Evolutionary conservation across 2,113 vertebrate species (phyloP).

Genomic region (Phyllostomus hastatus): DNA sequence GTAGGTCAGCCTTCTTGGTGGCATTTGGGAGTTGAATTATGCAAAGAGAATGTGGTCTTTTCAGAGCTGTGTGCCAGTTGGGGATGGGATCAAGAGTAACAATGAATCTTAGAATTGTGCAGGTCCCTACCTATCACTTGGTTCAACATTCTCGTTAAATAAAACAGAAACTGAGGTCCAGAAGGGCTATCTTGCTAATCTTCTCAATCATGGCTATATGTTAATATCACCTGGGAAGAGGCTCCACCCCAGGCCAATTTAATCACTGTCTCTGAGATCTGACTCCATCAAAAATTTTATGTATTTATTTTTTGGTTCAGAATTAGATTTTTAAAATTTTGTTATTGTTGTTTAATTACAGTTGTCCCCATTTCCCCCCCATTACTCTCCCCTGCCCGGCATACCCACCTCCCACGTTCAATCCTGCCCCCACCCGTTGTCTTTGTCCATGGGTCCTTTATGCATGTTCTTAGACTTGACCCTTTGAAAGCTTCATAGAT

Average conservation of each 20-base stretch:
- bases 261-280: neutral
- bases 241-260: neutral
- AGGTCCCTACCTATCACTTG: neutral
- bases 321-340: no score
- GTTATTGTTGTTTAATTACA: no score
- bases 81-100: slow-evolving; percentile 10
- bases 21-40: slow-evolving; percentile 60
- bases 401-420: no score
- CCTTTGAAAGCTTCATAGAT: neutral
- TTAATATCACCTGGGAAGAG: neutral
- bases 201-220: neutral
- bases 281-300: neutral
- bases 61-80: slow-evolving; percentile 2
- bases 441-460: no score
- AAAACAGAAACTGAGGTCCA: slow-evolving; percentile 15
- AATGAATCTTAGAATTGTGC: neutral
- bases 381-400: no score
- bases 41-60: slow-evolving; percentile 58
- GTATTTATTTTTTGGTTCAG: no score
- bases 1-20: slow-evolving; percentile 47
- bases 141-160: slow-evolving; percentile 2
- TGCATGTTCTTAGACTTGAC: no score
- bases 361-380: no score
- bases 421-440: no score
- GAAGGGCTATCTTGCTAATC: neutral